Evolutionary conservation across 2,797 vertebrate genomes (phyloP), one percentile per base, ranked within the genome.

Genomic region (Micrastur ruficollis): DNA sequence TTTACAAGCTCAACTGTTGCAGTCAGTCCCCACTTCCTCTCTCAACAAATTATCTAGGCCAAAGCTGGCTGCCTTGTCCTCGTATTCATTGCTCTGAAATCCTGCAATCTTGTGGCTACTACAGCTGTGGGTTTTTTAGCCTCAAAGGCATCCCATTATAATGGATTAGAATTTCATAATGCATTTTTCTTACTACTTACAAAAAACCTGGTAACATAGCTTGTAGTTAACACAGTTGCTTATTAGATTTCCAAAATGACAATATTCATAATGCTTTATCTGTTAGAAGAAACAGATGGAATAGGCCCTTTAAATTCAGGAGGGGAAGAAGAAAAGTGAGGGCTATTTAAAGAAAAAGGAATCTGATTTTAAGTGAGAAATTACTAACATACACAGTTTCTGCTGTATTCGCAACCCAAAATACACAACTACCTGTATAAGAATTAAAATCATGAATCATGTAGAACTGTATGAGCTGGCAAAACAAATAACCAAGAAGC

Each of bases 1-100:
- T 97, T 80, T 65, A 78, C 92, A 94, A 94, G 56, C 86, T 90
- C 59, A 94, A 94, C 76, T 92, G 52, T 78, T 94, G 74, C 93
- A 95, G 63, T 58, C 82, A 82, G 82, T 91, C 78, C 59, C 61
- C 83, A 72, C 83, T 95, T 95, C 82, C 93, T 95, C 93, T 95
- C 83, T 84, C 63, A 49, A 81, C 40, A 89, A 94, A 89, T 84
- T 78, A 95, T 22, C 44, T 38, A 92, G 86, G 86, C 90, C 78
- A 90, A 85, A 81, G 61, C 85, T 66, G 73, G 36, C 76, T 94
- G 73, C 47, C 78, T 93, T 53, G 47, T 80, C 73, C 93, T 94
- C 42, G 26, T 5, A 90, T 19, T 90, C 61, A 67, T 9, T 68
- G 74, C 56, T 92, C 46, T 58, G 86, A 95, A 95, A 92, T 49